These are phyloP conservation scores for Ophonus ardosiacus DNA, from an alignment of 2,888 invertebrate species.

Conservation along the genomic window DNA sequence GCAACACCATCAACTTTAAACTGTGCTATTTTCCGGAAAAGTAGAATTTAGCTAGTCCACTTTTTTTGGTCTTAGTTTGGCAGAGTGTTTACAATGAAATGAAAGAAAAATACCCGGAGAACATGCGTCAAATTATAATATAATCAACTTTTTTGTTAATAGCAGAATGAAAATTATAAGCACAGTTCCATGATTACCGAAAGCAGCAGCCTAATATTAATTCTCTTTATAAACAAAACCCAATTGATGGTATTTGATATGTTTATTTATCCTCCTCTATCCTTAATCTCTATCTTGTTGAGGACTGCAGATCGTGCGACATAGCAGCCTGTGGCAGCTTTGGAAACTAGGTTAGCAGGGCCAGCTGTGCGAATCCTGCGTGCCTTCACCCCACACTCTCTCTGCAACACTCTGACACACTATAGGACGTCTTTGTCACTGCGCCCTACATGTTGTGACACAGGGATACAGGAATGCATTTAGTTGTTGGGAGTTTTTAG, in stretches of 20 bases:
- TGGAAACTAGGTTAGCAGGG: conserved; percentile 18
- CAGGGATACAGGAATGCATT: conserved; percentile 29
- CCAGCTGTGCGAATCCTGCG: neutral
- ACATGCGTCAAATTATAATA: too few relatives aligned
- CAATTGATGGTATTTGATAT: neutral
- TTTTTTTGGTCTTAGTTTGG: too few relatives aligned
- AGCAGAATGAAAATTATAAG: too few relatives aligned
- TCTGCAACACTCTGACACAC: neutral
- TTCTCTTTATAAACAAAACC: too few relatives aligned
- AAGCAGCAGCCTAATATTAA: too few relatives aligned
- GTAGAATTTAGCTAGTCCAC: too few relatives aligned
- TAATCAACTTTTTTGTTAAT: too few relatives aligned
- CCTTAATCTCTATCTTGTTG: neutral
- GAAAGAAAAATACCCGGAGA: too few relatives aligned
- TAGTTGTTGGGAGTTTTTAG: conserved; percentile 13
- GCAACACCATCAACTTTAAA: too few relatives aligned
- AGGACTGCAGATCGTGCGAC: conserved; percentile 2
- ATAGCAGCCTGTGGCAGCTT: neutral
- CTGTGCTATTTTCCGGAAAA: too few relatives aligned
- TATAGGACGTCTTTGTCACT: conserved; percentile 1
- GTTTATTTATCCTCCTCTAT: neutral
- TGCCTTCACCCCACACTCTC: neutral
- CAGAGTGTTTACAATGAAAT: too few relatives aligned
- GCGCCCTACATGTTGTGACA: conserved; percentile 12
- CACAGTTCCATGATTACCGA: too few relatives aligned